These are phyloP conservation scores for Novumbra hubbsi DNA, from an alignment of 2,797 vertebrate species.

Conservation along the genomic window DNA sequence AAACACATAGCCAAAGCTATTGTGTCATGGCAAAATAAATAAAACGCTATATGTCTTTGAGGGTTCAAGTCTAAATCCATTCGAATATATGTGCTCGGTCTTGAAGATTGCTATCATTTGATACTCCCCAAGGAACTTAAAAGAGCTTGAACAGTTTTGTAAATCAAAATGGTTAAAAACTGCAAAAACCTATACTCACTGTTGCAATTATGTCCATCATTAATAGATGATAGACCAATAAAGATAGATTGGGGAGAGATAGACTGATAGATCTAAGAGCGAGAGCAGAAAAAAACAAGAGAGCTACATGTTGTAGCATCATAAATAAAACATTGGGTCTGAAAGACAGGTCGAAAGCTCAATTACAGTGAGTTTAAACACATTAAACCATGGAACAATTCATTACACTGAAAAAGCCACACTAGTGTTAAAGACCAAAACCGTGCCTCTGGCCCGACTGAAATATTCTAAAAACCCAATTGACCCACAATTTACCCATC, in stretches of 20 bases:
- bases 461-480: conserved; percentile 75
- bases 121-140: no score
- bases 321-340: conserved; percentile 45
- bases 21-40: no score
- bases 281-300: conserved; percentile 37
- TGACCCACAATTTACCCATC: conserved; percentile 76
- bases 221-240: background rate
- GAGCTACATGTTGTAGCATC: conserved; percentile 44
- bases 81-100: no score
- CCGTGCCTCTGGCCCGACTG: conserved; percentile 59
- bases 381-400: conserved; percentile 70
- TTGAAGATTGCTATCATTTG: no score
- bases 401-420: conserved; percentile 68
- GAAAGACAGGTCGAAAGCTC: conserved; percentile 72
- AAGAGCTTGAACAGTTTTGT: no score
- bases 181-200: no score
- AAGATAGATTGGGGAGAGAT: background rate
- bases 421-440: conserved; percentile 66
- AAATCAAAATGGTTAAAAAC: no score
- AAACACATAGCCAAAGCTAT: no score
- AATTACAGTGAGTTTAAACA: conserved; percentile 75
- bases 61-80: no score
- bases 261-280: background rate
- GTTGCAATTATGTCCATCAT: no score
- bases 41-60: no score